Conservation (phyloP, 2,888 invertebrate genomes). For the Epicampocera succincta region DNA sequence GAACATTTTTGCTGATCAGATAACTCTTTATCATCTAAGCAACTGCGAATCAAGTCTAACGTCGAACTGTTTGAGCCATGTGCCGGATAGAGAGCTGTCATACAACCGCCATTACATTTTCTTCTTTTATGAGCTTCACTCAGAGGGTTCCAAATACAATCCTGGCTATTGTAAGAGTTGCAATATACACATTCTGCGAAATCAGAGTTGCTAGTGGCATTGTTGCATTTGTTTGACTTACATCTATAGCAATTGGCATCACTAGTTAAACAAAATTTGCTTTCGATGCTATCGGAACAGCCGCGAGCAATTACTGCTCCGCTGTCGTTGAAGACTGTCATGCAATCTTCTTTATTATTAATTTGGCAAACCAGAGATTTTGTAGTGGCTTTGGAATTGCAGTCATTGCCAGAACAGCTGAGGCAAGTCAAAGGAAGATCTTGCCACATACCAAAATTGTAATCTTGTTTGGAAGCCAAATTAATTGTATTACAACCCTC, state of each 20-base stretch:
- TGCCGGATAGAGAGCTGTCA: conserved; percentile 76
- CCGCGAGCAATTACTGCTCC: conserved; percentile 75
- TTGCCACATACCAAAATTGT: conserved; percentile 79
- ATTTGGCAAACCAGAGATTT: conserved; percentile 70
- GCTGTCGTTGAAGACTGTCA: conserved; percentile 74
- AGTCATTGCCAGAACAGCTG: conserved; percentile 73
- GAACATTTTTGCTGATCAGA: conserved; percentile 73
- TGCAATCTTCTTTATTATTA: conserved; percentile 79
- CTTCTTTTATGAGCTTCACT: conserved; percentile 71
- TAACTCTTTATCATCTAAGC: conserved; percentile 78
- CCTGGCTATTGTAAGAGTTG: conserved; percentile 73
- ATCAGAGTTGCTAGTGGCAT: conserved; percentile 70
- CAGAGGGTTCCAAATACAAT: conserved; percentile 74
- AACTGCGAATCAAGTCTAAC: conserved; percentile 77
- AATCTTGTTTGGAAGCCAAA: conserved; percentile 72
- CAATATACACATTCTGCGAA: conserved; percentile 77
- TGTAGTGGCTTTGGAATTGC: conserved; percentile 59
- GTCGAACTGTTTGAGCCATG: conserved; percentile 71
- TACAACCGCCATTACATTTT: conserved; percentile 76
- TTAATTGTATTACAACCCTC: conserved; percentile 76
- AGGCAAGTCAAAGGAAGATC: conserved; percentile 77
- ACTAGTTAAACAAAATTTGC: conserved; percentile 72
- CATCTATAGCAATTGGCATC: conserved; percentile 74
- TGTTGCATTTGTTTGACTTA: conserved; percentile 79
- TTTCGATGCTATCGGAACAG: conserved; percentile 74